Base-by-base conservation (phyloP, 2,113 vertebrate genomes). In the Psittacus erithacus region DNA sequence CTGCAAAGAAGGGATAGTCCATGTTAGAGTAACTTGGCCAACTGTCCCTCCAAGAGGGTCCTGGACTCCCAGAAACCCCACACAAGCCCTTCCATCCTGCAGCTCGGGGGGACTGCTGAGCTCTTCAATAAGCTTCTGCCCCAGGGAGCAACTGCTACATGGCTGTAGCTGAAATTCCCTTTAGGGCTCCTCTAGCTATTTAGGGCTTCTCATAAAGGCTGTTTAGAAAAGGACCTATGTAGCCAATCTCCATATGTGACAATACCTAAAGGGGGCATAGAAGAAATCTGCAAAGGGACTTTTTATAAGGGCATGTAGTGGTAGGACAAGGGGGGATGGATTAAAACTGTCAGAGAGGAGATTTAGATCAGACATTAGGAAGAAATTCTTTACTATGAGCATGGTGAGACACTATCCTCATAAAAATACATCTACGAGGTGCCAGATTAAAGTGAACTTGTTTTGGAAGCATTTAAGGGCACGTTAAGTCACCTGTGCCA, bases 41-140 rank as follows among this genome's bases (percentile, higher is more conserved):
- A 0, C 3, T 19, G 27, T 52, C 24, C 27, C 31, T 50, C 28
- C 47, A 39, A 17, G 44, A 35, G 47, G 9, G 17, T 25, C 11
- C 25, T 27, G 41, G 15, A 3, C 31, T 71, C 47, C 23, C 60
- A 67, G 46, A 65, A 71, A 31, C 11, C 49, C 23, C 47, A 16
- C 22, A 17, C 39, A 64, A 65, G 25, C 23, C 27, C 25, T 41
- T 50, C 1, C 13, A 14, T 25, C 65, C 6, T 0, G 0, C 22
- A 41, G 46, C 25, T 50, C 4, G 0, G 41, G n/a, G 5, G 14
- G 7, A 13, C 17, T 75, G 63, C 35, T 49, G n/a, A 41, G 50
- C 13, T 38, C 4, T 74, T 57, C 38, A 15, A 3, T 41, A 18
- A 52, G 20, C 13, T 64, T 17, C 57, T 64, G 55, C 33, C 16